These are phyloP conservation scores for Melanotaenia parkinsoni DNA, from an alignment of 2,797 vertebrate species.

Conservation along the genomic window DNA sequence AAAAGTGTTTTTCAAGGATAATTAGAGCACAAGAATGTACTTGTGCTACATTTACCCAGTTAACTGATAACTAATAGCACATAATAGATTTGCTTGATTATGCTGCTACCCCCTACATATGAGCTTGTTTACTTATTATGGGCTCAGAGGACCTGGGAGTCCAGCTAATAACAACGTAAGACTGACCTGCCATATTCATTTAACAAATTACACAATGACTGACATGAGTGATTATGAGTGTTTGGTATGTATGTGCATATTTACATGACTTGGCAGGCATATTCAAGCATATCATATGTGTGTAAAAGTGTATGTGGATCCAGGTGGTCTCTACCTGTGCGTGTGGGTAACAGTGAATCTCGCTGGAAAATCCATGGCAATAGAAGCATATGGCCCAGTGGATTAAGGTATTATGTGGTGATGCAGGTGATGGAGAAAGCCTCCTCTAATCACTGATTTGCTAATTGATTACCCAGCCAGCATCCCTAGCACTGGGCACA, in stretches of 20 bases:
- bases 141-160: conserved; percentile 7
- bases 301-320: not conserved
- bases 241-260: not conserved
- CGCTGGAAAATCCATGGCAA: conserved; percentile 64
- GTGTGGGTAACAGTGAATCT: conserved; percentile 42
- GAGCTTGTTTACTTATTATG: not conserved
- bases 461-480: conserved; percentile 84
- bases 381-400: conserved; percentile 85
- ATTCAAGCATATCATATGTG: not conserved
- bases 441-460: conserved; percentile 81
- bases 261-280: not conserved
- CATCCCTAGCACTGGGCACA: conserved; percentile 63
- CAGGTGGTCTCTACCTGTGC: conserved; percentile 54
- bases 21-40: not conserved
- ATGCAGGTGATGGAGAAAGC: conserved; percentile 85
- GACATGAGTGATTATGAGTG: not conserved
- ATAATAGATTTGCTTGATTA: not conserved
- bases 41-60: not conserved
- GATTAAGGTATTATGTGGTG: conserved; percentile 90
- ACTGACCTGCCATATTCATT: not conserved
- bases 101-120: not conserved
- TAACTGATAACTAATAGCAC: not conserved
- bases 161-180: not conserved
- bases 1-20: not conserved
- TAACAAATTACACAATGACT: not conserved